Conservation (phyloP, 2,888 invertebrate genomes). For the Yponomeuta plumbellus region DNA sequence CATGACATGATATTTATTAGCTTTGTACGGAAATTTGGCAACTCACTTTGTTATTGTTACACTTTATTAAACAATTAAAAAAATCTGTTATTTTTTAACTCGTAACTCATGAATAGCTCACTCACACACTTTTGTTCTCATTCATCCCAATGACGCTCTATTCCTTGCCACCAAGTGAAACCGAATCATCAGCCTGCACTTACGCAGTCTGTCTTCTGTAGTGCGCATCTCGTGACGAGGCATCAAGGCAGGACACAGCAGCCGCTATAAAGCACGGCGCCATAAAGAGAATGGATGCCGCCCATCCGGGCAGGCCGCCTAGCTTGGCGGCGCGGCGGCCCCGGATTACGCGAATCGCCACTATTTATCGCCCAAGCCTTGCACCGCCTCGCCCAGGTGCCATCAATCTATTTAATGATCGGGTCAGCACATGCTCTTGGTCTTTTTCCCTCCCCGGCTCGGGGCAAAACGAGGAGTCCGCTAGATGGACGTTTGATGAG, state of each 20-base stretch:
- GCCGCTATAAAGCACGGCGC: constrained; percentile 71
- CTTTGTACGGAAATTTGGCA: too few species aligned
- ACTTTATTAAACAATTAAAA: too few species aligned
- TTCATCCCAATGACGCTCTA: too few species aligned
- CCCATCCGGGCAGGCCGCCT: constrained; percentile 53
- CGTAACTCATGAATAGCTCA: too few species aligned
- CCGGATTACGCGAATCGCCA: constrained; percentile 75
- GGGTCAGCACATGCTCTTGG: constrained; percentile 73
- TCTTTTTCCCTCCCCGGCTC: constrained; percentile 62
- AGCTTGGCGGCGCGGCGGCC: constrained; percentile 46
- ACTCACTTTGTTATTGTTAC: too few species aligned
- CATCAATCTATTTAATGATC: constrained; percentile 77
- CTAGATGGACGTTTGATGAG: constrained; percentile 76
- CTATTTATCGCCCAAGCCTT: constrained; percentile 75
- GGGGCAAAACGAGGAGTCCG: constrained; percentile 51
- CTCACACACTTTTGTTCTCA: too few species aligned
- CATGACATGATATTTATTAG: too few species aligned
- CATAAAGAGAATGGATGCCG: constrained; percentile 76
- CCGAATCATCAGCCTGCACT: too few species aligned
- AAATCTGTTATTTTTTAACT: too few species aligned
- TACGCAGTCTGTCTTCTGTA: too few species aligned
- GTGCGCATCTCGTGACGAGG: constrained; percentile 28
- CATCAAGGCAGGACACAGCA: constrained; percentile 58
- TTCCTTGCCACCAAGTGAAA: too few species aligned
- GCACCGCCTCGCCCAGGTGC: constrained; percentile 63